A percentile compares a stretch with the other conserved stretches of the same genome.
These are phyloP conservation scores for Sebastes fasciatus DNA, from an alignment of 2,113 vertebrate species.

Conservation along the genomic window DNA sequence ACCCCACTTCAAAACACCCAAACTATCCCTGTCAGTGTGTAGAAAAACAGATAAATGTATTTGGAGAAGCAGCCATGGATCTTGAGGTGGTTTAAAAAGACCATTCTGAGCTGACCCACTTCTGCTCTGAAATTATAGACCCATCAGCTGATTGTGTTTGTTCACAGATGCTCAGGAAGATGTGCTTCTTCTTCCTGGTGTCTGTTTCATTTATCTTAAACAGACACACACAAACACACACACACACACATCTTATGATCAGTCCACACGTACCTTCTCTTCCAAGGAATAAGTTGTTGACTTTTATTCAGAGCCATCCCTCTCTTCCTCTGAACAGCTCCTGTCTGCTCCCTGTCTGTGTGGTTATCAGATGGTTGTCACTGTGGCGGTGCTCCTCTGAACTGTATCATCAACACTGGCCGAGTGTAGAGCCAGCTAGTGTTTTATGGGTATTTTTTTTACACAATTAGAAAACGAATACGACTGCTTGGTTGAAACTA, in stretches of 20 bases:
- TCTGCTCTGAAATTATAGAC: neutral
- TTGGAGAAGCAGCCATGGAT: neutral
- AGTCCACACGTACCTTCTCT: conserved; percentile 19
- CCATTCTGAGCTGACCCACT: neutral
- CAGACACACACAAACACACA: neutral
- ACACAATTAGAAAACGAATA: too few species aligned
- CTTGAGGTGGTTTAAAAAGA: conserved; percentile 10
- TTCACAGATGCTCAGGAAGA: conserved; percentile 5
- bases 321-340: conserved; percentile 19
- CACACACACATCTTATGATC: conserved; percentile 1
- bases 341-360: neutral
- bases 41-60: neutral
- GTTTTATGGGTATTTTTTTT: neutral
- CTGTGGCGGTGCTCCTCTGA: too few species aligned
- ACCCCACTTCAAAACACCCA: too few species aligned
- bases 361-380: too few species aligned
- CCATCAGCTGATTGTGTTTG: conserved; percentile 14
- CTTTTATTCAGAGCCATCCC: conserved; percentile 20
- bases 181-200: conserved; percentile 11
- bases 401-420: too few species aligned
- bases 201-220: conserved; percentile 9
- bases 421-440: neutral
- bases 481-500: too few species aligned
- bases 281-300: conserved; percentile 29
- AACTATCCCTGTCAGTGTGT: too few species aligned